Evolutionary conservation across 1,140 invertebrate genomes (phyloP), one percentile per base, ranked within the genome.

Genomic region (Sweltsa coloradensis): DNA sequence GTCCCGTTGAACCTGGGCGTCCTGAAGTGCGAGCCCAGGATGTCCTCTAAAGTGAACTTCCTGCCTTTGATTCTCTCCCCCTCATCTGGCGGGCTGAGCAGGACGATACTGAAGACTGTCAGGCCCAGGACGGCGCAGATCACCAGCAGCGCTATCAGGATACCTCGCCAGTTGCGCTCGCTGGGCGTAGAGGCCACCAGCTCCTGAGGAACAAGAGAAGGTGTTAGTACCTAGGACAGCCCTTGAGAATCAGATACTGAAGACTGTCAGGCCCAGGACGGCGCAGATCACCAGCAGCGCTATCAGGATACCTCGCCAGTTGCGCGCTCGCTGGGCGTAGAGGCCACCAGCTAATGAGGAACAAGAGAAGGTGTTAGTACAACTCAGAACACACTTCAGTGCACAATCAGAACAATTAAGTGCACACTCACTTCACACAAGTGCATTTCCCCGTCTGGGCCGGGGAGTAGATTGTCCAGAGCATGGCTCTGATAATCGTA

Each of bases 231-330:
- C n/a, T n/a, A n/a, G n/a, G n/a, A n/a, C n/a, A n/a, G n/a, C n/a
- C n/a, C n/a, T n/a, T n/a, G n/a, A n/a, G n/a, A n/a, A n/a, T n/a
- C n/a, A n/a, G 55, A 92, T 88, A 57, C 88, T 88, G 61, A 88
- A 83, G 46, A 89, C 74, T 29, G 92, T 91, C 51, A 92, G 74
- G 16, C 83, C 82, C 52, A 88, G 80, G 7, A 94, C 88, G 4
- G 82, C 77, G 11, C 84, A 73, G 49, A 94, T 93, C 22, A 93
- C 89, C 45, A 92, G 67, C 24, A 92, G 69, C 0, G 90, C 88
- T 48, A 93, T 93, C 47, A 84, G 76, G 50, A 93, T 91, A 11
- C 89, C 89, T 23, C 85, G 76, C 88, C 89, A 93, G 70, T 94
- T 93, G 34, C 84, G n/a, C n/a, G 69, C 57, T 86, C 78, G 47